Conservation (phyloP, 2,888 invertebrate genomes). For the Malthinus seriepunctatus region DNA sequence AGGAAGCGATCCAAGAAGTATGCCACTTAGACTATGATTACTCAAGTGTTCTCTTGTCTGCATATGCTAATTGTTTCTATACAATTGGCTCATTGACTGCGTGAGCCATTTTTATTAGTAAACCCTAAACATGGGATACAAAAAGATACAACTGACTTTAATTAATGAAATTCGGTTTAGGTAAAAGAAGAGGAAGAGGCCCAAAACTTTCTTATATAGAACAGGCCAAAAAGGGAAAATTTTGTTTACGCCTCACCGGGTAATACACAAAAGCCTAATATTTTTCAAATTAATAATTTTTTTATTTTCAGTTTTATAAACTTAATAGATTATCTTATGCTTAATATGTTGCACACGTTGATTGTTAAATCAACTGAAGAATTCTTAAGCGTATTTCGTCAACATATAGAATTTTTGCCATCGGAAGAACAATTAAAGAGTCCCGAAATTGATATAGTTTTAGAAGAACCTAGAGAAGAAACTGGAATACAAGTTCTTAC, state of each 20-base stretch:
- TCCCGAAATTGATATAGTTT: conserved; percentile 54
- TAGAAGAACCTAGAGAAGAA: conserved; percentile 57
- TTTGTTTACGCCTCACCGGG: conserved; percentile 79
- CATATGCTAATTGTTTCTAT: too few species aligned
- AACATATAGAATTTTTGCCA: conserved; percentile 60
- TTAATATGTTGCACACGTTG: conserved; percentile 68
- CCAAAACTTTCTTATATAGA: conserved; percentile 85
- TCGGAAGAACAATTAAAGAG: conserved; percentile 51
- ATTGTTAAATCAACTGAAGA: conserved; percentile 65
- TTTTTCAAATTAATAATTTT: neutral
- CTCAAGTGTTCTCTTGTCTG: too few species aligned
- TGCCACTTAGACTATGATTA: too few species aligned
- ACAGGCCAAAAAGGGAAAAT: conserved; percentile 80
- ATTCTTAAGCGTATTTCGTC: conserved; percentile 60
- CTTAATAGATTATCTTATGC: conserved; percentile 71
- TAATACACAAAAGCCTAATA: conserved; percentile 52
- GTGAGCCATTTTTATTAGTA: too few species aligned
- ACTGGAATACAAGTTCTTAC: conserved; percentile 49
- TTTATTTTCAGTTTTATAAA: conserved; percentile 66
- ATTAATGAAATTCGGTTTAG: conserved; percentile 35
- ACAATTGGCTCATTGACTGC: too few species aligned
- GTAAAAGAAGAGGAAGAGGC: conserved; percentile 45
- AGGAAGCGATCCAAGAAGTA: too few species aligned
- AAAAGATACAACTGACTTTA: too few species aligned
- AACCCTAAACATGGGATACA: too few species aligned